Conservation (phyloP, 2,113 vertebrate genomes). For the Engystomops pustulosus region DNA sequence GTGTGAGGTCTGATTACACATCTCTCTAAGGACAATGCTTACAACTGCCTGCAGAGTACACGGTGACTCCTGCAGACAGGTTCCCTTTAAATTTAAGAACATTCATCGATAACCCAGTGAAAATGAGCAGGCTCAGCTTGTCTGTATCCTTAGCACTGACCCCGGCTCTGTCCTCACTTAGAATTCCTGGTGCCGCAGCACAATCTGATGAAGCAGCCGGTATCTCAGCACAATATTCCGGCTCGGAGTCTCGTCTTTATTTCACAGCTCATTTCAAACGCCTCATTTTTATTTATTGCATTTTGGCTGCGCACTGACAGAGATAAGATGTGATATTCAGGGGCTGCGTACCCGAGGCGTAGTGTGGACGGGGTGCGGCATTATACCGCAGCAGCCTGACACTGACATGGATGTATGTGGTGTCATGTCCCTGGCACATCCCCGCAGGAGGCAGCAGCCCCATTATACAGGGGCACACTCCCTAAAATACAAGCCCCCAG, state of each 20-base stretch:
- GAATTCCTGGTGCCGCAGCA: not conserved
- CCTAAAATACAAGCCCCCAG: not conserved
- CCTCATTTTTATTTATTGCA: conserved; percentile 56
- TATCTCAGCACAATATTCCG: not conserved
- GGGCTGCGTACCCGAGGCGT: not conserved
- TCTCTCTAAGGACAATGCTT: too few species aligned
- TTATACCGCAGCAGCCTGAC: not conserved
- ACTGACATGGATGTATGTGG: not conserved
- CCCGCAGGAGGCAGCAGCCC: not conserved
- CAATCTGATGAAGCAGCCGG: not conserved
- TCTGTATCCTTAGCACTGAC: not conserved
- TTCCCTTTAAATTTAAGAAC: too few species aligned
- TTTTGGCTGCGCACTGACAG: conserved; percentile 61
- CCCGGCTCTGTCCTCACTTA: not conserved
- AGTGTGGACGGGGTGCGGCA: not conserved
- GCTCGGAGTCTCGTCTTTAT: conserved; percentile 70
- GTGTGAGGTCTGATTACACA: too few species aligned
- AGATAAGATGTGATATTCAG: not conserved
- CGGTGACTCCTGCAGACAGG: too few species aligned
- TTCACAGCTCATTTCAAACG: conserved; percentile 74
- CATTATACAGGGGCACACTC: too few species aligned
- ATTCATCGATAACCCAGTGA: too few species aligned
- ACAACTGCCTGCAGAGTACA: too few species aligned
- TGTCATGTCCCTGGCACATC: not conserved
- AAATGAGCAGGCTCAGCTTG: too few species aligned